Conservation (phyloP, 2,888 invertebrate species). For the Tyria jacobaeae region DNA sequence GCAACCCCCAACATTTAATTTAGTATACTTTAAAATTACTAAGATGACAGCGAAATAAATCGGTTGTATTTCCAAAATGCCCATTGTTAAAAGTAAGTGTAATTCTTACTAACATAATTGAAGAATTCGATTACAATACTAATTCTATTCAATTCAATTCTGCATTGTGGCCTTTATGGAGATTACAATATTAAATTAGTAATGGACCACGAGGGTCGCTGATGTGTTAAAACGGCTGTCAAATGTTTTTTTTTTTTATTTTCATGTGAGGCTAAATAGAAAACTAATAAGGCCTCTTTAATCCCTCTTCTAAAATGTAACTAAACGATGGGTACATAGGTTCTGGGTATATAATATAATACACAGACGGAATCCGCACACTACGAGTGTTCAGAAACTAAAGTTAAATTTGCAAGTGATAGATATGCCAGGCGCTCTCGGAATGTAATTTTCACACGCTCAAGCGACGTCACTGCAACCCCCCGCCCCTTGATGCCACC, state of each 20-base stretch:
- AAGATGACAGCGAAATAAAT: too few species aligned
- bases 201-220: neutral
- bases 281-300: neutral
- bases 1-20: too few species aligned
- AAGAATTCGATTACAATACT: too few species aligned
- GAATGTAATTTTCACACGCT: slow-evolving; percentile 87
- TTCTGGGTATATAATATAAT: slow-evolving; percentile 35
- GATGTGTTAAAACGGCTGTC: neutral
- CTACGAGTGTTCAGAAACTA: slow-evolving; percentile 69
- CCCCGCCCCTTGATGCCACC: slow-evolving; percentile 52
- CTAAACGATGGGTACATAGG: slow-evolving; percentile 16
- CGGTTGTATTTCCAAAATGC: too few species aligned
- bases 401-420: slow-evolving; percentile 87
- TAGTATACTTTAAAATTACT: too few species aligned
- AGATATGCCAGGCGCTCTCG: slow-evolving; percentile 85
- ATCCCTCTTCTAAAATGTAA: slow-evolving; percentile 4
- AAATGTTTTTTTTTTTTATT: neutral
- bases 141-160: too few species aligned
- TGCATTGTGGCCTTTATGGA: too few species aligned
- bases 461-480: slow-evolving; percentile 76
- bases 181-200: too few species aligned
- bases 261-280: neutral
- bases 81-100: too few species aligned
- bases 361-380: slow-evolving; percentile 49
- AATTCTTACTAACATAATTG: neutral